Percentiles rank a stretch among this genome's conserved stretches.
Evolutionary conservation across 2,888 invertebrate species (phyloP).

Genomic region (Cheilosia variabilis): DNA sequence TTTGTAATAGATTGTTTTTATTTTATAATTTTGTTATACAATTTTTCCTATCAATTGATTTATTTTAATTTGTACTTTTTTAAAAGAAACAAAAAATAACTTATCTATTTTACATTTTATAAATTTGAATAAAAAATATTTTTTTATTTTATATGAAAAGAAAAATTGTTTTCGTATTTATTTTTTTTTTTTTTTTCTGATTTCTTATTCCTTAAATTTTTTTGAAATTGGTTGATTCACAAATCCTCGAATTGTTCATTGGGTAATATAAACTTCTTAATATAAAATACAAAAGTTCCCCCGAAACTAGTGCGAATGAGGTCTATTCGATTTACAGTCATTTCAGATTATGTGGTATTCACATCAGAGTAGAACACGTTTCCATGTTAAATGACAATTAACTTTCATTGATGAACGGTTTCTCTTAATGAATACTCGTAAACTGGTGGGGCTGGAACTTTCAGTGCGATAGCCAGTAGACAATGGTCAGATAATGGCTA

Average conservation of each 20-base stretch:
- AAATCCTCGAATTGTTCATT: background rate
- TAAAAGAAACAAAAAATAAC: constrained; percentile 33
- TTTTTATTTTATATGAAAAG: constrained; percentile 70
- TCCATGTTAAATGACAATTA: too few species aligned
- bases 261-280: too few species aligned
- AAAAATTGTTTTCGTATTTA: constrained; percentile 29
- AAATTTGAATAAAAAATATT: constrained; percentile 64
- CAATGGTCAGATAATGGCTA: too few species aligned
- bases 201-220: constrained; percentile 31
- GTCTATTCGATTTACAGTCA: too few species aligned
- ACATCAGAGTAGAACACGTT: too few species aligned
- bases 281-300: too few species aligned
- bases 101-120: constrained; percentile 64
- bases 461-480: too few species aligned
- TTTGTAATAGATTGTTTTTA: constrained; percentile 56
- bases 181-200: constrained; percentile 42
- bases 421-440: too few species aligned
- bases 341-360: too few species aligned
- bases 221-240: background rate
- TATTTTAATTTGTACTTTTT: constrained; percentile 64
- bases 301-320: too few species aligned
- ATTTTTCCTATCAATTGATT: constrained; percentile 65
- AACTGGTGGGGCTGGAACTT: too few species aligned
- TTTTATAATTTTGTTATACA: constrained; percentile 66
- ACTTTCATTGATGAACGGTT: too few species aligned